phyloP scores from a whole-genome alignment of 2,113 vertebrate species.

The Siniperca chuatsi region DNA sequence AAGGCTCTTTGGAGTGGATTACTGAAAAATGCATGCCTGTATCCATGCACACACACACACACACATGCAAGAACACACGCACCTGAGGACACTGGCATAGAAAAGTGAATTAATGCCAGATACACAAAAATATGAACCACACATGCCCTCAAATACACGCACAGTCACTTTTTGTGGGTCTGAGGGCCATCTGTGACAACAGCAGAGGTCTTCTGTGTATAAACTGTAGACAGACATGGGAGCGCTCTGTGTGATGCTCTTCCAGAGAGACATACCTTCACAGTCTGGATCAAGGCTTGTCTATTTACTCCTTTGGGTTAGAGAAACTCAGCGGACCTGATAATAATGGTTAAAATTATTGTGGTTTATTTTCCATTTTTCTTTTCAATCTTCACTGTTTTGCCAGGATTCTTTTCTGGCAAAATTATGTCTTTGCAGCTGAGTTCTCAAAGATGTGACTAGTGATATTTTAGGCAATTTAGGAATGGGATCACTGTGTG shows the following conservation, averaged over 20 bases:
- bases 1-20: slow-evolving; percentile 29
- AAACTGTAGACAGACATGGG: slow-evolving; percentile 54
- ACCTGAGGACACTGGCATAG: slow-evolving; percentile 46
- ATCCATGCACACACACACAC: slow-evolving; percentile 17
- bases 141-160: slow-evolving; percentile 33
- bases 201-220: slow-evolving; percentile 55
- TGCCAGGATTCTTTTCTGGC: slow-evolving; percentile 49
- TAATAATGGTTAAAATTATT: slow-evolving; percentile 67
- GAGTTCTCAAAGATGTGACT: slow-evolving; percentile 44
- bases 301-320: slow-evolving; percentile 45
- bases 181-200: slow-evolving; percentile 71
- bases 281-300: slow-evolving; percentile 60
- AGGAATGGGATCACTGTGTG: slow-evolving; percentile 33
- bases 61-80: slow-evolving; percentile 3
- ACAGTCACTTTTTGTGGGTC: slow-evolving; percentile 44
- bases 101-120: slow-evolving; percentile 15
- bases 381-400: slow-evolving; percentile 55
- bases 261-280: slow-evolving; percentile 70
- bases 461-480: slow-evolving; percentile 53
- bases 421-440: slow-evolving; percentile 38
- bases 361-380: slow-evolving; percentile 70
- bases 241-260: slow-evolving; percentile 45
- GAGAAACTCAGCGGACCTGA: slow-evolving; percentile 53
- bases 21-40: slow-evolving; percentile 35
- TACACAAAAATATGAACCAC: slow-evolving; percentile 38